phyloP scores from a whole-genome alignment of 2,113 vertebrate species.

The Oxygymnocypris stewartii region DNA sequence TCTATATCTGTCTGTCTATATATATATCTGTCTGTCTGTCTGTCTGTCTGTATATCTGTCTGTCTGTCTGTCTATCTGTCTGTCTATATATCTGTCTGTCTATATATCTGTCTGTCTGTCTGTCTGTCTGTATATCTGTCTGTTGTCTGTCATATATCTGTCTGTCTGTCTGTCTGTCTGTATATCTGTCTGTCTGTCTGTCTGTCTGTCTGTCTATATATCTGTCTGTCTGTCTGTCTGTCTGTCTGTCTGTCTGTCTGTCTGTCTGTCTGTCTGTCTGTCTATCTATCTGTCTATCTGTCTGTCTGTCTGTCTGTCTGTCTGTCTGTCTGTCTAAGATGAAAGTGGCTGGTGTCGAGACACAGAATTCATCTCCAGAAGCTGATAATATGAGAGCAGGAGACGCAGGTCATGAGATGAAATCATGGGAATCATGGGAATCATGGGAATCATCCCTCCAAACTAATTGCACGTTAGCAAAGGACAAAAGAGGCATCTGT shows the following conservation, averaged over 20 bases:
- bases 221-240: too few species aligned
- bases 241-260: too few species aligned
- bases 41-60: not conserved
- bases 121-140: not conserved
- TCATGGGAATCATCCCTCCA: conserved; percentile 11
- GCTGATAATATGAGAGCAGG: not conserved
- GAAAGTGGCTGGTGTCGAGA: too few species aligned
- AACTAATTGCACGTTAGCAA: conserved; percentile 53
- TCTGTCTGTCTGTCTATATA: too few species aligned
- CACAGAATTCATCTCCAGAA: not conserved
- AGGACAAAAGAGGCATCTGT: conserved; percentile 50
- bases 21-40: too few species aligned
- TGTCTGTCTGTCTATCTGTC: not conserved
- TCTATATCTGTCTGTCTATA: too few species aligned
- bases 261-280: too few species aligned
- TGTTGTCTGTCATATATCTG: not conserved
- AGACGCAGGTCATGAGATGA: not conserved
- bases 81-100: not conserved
- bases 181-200: too few species aligned
- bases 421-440: conserved; percentile 34
- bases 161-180: too few species aligned
- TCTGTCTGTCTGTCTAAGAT: too few species aligned
- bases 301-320: too few species aligned
- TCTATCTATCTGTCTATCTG: too few species aligned
- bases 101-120: not conserved